Evolutionary conservation across 2,888 invertebrate genomes (phyloP), one percentile per base, ranked within the genome.

Genomic region (Acronicta alni): DNA sequence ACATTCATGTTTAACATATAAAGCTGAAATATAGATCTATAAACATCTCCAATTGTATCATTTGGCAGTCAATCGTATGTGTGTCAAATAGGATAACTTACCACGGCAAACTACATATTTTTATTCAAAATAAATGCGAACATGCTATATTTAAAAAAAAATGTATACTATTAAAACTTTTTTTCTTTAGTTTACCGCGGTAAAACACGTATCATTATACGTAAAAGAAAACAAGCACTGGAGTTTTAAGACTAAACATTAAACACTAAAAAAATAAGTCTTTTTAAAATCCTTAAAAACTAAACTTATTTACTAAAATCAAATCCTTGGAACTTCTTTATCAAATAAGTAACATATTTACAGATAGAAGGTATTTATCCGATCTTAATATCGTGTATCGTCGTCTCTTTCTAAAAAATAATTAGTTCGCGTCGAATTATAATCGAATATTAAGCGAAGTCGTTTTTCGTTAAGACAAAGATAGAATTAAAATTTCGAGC

Each of bases 201-300:
- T 55, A 56, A 37, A 59, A 47, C 5, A 16, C 20, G 38, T 44
- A 26, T 54, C 3, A 7, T 38, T 65, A 72, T 67, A 72, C 57
- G 67, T 67, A 39, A 41, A 72, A 17, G 18, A 30, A 56, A 45
- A 69, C 56, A 65, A 61, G 75, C 79, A 83, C 80, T 83, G 80
- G 77, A 79, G 70, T 78, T 69, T 79, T 83, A 82, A 80, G 74
- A 59, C 76, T 79, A 78, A 76, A 75, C 58, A 69, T 75, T 76
- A 75, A 41, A 67, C 76, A 71, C 81, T 82, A 83, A 79, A 82
- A 82, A 83, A 89, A 90, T 90, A 92, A 93, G 93, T 93, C 92
- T 93, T 93, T 90, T 90, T 87, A 83, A 84, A 79, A 81, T 84
- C 72, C 81, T 87, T 88, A 87, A 35, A 75, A 66, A 63, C 82